A percentile compares a stretch with the other conserved stretches of the same genome.
These are phyloP conservation scores for Apostichopus japonicus DNA, from an alignment of 35 echinoderm and acorn worm species.

Conservation along the genomic window DNA sequence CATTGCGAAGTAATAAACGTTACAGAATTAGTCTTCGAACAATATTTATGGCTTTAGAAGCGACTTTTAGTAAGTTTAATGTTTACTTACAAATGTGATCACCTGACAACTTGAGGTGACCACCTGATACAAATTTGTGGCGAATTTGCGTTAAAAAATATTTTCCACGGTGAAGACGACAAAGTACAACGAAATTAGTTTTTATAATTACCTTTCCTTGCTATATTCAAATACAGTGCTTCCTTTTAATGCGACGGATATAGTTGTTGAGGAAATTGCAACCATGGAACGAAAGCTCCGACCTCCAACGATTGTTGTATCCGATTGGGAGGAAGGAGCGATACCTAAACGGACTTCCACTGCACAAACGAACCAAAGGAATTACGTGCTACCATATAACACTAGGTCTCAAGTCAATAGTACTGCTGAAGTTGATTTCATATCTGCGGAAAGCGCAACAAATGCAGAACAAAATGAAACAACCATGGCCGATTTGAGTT, in stretches of 20 bases:
- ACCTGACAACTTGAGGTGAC: not conserved
- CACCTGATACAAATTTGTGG: not conserved
- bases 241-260: not conserved
- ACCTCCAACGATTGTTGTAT: constrained; percentile 30
- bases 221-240: too few relatives aligned
- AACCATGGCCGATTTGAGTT: constrained; percentile 43
- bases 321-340: constrained; percentile 39
- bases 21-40: too few relatives aligned
- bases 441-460: not conserved
- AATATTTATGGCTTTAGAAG: too few relatives aligned
- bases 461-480: constrained; percentile 36
- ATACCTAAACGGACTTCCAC: constrained; percentile 10
- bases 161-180: too few relatives aligned
- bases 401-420: constrained; percentile 10
- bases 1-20: too few relatives aligned
- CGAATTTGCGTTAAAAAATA: too few relatives aligned
- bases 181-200: too few relatives aligned
- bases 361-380: not conserved
- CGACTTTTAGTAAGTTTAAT: not conserved
- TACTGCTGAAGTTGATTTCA: constrained; percentile 13
- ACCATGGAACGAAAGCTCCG: constrained; percentile 38
- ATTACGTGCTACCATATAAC: constrained; percentile 31
- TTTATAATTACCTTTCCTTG: too few relatives aligned
- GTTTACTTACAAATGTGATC: not conserved
- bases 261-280: not conserved